These are phyloP conservation scores for Pseudochaenichthys georgianus DNA, from an alignment of 2,797 vertebrate species.

Conservation along the genomic window DNA sequence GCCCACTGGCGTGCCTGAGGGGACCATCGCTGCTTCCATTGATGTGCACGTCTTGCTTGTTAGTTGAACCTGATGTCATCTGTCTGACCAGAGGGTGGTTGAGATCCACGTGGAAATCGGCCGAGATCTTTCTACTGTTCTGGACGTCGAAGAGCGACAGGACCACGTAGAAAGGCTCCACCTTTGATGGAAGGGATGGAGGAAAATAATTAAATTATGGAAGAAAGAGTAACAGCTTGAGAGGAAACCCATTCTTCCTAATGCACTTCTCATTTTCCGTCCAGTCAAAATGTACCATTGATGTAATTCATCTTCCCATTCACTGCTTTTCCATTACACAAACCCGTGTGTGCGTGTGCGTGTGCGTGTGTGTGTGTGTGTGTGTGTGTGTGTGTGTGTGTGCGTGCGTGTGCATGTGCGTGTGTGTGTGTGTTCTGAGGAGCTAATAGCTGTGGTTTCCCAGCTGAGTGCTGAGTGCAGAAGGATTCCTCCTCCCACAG, in stretches of 20 bases:
- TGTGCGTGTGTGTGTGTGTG: constrained; percentile 22
- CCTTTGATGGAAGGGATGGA: constrained; percentile 77
- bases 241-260: constrained; percentile 27
- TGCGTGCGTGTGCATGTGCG: constrained; percentile 25
- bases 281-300: constrained; percentile 30
- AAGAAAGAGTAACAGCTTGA: constrained; percentile 4
- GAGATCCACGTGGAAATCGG: constrained; percentile 96
- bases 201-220: neutral
- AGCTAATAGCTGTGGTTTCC: constrained; percentile 61
- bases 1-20: constrained; percentile 70
- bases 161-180: constrained; percentile 96
- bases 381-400: constrained; percentile 33
- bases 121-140: constrained; percentile 94
- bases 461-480: constrained; percentile 39
- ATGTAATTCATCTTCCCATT: constrained; percentile 50
- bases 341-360: constrained; percentile 31
- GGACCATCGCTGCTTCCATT: constrained; percentile 79
- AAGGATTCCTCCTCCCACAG: constrained; percentile 12
- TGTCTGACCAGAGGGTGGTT: constrained; percentile 92
- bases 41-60: constrained; percentile 60
- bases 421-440: constrained; percentile 19
- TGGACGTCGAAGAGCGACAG: constrained; percentile 95
- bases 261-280: constrained; percentile 56
- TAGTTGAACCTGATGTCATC: constrained; percentile 80
- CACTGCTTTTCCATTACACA: constrained; percentile 59